Conservation (phyloP, 2,113 vertebrate genomes). For the Tichodroma muraria region DNA sequence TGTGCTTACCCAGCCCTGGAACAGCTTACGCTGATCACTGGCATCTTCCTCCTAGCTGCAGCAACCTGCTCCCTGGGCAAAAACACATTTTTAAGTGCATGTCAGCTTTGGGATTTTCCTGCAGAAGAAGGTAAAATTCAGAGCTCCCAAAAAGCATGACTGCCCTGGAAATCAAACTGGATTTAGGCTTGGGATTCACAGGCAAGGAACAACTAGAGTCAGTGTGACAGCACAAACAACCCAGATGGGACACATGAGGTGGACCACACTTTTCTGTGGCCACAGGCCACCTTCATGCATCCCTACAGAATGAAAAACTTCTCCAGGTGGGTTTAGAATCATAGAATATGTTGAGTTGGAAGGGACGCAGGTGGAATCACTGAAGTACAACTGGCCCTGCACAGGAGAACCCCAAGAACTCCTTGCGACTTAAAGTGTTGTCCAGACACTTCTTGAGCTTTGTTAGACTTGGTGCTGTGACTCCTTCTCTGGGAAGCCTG, state of each 20-base stretch:
- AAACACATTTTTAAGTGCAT: not conserved
- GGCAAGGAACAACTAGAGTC: not conserved
- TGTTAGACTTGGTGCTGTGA: not conserved
- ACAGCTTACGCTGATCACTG: not conserved
- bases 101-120: not conserved
- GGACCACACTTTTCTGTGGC: not conserved
- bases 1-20: not conserved
- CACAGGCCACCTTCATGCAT: not conserved
- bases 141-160: not conserved
- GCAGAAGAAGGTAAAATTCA: not conserved
- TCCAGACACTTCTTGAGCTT: not conserved
- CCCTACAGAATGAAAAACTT: not conserved
- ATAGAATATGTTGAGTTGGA: not conserved
- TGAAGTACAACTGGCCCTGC: not conserved
- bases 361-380: not conserved
- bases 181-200: not conserved
- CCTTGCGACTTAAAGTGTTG: not conserved
- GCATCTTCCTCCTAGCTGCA: not conserved
- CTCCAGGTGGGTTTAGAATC: not conserved
- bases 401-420: not conserved
- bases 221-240: not conserved
- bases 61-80: not conserved
- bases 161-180: not conserved
- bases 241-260: too few relatives aligned
- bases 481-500: not conserved